Evolutionary conservation across 1,140 invertebrate species (phyloP), one percentile per base, ranked within the genome.

Genomic region (Drosophila paulistorum): DNA sequence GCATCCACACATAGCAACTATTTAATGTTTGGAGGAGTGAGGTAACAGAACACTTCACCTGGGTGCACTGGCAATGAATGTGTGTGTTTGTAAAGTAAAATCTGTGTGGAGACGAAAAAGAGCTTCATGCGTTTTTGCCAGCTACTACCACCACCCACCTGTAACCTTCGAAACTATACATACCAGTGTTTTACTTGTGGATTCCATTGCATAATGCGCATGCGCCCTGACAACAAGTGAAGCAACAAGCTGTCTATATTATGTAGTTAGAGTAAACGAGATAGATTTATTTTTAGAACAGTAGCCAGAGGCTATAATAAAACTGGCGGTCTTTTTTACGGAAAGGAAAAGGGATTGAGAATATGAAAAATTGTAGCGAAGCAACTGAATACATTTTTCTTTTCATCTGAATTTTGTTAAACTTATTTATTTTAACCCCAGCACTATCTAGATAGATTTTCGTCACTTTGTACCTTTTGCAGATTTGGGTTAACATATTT

Each of bases 141-240:
- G 35, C 0, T 54, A 61, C 30, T 26, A 66, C 33, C 48, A 54
- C 71, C 71, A 77, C 82, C 83, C 83, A 86, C 83, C 84, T 86
- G 83, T 86, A 89, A 78, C 61, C 30, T 71, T 78, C 63, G 7
- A 76, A 71, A 42, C 63, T 48, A 45, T 48, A 65, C 54, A 74
- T 71, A 64, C 62, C 45, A 61, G 37, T 33, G 54, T 63, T 20
- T 42, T 33, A 41, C 11, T 7, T 78, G 74, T 86, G 83, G 83
- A 86, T 69, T 41, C 76, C 57, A 85, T 85, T 78, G 14, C 35
- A 30, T 45, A 57, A 58, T 75, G 83, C 82, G 82, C 82, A 74
- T 70, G 83, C 83, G 82, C 26, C 33, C 61, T 74, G 75, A 72
- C 82, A 86, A 87, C 82, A 86, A 86, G 83, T 86, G 82, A 86